Conservation (phyloP, 2,113 vertebrate genomes). For the Semnopithecus entellus region DNA sequence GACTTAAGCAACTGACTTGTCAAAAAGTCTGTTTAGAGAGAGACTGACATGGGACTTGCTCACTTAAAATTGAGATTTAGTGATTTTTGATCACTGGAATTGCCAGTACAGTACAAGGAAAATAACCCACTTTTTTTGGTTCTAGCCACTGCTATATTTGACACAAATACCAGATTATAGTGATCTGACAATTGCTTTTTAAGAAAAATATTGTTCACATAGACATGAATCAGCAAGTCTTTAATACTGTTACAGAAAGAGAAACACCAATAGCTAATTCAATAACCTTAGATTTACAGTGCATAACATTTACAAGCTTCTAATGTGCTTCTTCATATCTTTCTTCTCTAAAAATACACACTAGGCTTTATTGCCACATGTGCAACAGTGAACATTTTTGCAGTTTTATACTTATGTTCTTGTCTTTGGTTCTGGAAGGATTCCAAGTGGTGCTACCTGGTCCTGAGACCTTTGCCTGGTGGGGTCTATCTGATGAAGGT, state of each 20-base stretch:
- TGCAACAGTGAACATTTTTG: neutral
- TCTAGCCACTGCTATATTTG: neutral
- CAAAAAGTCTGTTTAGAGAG: neutral
- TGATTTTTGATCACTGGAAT: neutral
- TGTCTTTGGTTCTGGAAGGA: conserved; percentile 7
- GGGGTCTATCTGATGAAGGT: neutral
- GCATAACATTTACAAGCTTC: neutral
- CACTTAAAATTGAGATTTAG: neutral
- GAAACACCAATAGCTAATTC: neutral
- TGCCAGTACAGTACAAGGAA: neutral
- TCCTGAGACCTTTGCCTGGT: neutral
- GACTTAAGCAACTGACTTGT: neutral
- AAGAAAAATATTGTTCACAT: neutral
- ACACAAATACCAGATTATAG: neutral
- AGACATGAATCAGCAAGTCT: neutral
- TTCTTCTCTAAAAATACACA: neutral
- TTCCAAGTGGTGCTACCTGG: neutral
- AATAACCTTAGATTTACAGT: neutral
- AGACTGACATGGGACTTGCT: neutral
- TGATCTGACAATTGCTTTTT: neutral
- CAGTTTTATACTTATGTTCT: neutral
- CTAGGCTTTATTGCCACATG: neutral
- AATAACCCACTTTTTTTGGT: neutral
- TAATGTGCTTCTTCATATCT: neutral
- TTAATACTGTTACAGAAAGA: neutral